These are phyloP conservation scores for Brevimyrus niger DNA, from an alignment of 2,113 vertebrate genomes.

Conservation along the genomic window DNA sequence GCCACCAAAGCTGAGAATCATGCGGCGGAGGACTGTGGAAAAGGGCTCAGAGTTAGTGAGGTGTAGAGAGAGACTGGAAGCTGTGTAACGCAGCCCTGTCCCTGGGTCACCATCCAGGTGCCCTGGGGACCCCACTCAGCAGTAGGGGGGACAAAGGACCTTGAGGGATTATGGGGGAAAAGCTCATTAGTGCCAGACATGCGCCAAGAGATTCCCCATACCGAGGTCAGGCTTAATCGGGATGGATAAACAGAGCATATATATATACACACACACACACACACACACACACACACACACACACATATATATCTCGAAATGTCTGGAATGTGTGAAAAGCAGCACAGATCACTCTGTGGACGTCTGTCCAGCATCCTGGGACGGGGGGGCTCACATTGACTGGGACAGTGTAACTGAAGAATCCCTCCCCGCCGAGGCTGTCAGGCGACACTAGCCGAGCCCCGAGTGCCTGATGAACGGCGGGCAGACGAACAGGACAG, in stretches of 20 bases:
- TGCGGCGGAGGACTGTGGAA: background rate
- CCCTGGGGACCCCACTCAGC: background rate
- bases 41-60: background rate
- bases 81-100: background rate
- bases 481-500: background rate
- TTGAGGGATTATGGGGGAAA: background rate
- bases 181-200: background rate
- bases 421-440: background rate
- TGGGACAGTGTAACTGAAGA: slow-evolving; percentile 9
- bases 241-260: background rate
- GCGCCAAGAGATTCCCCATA: background rate
- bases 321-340: too few relatives aligned
- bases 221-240: background rate
- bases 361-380: background rate
- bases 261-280: too few relatives aligned
- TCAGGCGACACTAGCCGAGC: slow-evolving; percentile 18
- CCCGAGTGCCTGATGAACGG: background rate
- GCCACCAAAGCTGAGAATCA: background rate
- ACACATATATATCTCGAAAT: too few relatives aligned
- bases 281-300: too few relatives aligned
- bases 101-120: background rate
- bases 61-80: background rate
- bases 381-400: background rate
- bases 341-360: background rate
- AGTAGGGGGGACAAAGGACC: background rate